Evolutionary conservation across 2,888 invertebrate genomes (phyloP), one percentile per base, ranked within the genome.

Genomic region (Cristatella mucedo): DNA sequence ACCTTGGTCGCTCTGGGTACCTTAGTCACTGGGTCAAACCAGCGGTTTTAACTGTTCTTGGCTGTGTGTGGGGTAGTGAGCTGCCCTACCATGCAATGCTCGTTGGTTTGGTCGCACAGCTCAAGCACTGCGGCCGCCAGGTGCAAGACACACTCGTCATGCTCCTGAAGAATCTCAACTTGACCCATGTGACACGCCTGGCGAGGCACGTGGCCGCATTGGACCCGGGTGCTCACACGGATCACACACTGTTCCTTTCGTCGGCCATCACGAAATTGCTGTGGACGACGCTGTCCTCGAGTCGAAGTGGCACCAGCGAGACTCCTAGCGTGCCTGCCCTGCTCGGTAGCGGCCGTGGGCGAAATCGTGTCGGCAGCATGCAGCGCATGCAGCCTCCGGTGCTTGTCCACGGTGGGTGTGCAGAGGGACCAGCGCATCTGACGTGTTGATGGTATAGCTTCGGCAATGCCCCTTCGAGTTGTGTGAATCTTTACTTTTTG

Each of bases 61-160:
- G n/a, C n/a, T n/a, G n/a, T n/a, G n/a, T n/a, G n/a, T n/a, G n/a
- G n/a, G n/a, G n/a, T n/a, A n/a, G n/a, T n/a, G n/a, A n/a, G n/a
- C n/a, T n/a, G n/a, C n/a, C n/a, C n/a, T n/a, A n/a, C n/a, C n/a
- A n/a, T n/a, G n/a, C n/a, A n/a, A n/a, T n/a, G n/a, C n/a, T n/a
- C n/a, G 6, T 36, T 18, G 22, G 29, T 33, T 39, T 34, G 42
- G 9, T 40, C n/a, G 49, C 49, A 9, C 52, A 65, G 63, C 66
- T 89, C 38, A 91, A 91, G 63, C 89, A 91, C 63, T 91, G 89
- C 61, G 81, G 86, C 1, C 80, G 86, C 53, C 86, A 87, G 46
- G 86, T 89, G 45, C 82, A 85, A 59, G 91, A 91, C 65, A 71
- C 87, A 31, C 67, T 91, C 46, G 83, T 85, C 1, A 82, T 85